Percentiles rank a stretch among this genome's conserved stretches.
Conservation (phyloP, 2,113 vertebrate genomes). For the Perca fluviatilis region DNA sequence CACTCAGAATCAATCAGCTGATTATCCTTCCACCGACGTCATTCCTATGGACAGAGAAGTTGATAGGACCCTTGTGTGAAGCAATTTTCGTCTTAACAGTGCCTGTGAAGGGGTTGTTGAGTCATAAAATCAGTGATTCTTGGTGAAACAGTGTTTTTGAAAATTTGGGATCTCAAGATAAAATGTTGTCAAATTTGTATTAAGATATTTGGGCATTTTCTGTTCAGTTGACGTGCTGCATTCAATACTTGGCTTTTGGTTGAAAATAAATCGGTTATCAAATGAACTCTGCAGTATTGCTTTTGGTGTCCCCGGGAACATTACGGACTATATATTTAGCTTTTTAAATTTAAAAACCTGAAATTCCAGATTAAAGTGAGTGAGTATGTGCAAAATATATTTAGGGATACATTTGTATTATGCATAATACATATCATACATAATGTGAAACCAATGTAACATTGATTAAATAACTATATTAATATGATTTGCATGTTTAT, state of each 20-base stretch:
- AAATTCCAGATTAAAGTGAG: background rate
- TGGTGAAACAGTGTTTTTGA: rapidly evolving
- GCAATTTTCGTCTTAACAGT: slow-evolving; percentile 25
- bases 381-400: background rate
- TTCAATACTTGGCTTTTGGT: background rate
- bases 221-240: background rate
- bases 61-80: slow-evolving; percentile 53
- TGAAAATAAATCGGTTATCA: background rate
- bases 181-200: background rate
- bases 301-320: background rate
- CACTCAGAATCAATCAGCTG: slow-evolving; percentile 80
- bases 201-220: background rate
- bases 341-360: background rate
- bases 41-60: slow-evolving; percentile 43
- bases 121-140: background rate
- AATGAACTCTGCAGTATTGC: background rate
- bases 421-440: no score
- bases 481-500: background rate
- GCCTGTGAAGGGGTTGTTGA: slow-evolving; percentile 51
- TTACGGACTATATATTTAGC: background rate
- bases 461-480: background rate
- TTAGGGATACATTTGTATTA: no score
- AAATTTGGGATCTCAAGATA: background rate
- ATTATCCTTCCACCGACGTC: slow-evolving; percentile 72
- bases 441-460: no score